phyloP scores from a whole-genome alignment of 2,888 invertebrate species.

The Palloptera scutellata region DNA sequence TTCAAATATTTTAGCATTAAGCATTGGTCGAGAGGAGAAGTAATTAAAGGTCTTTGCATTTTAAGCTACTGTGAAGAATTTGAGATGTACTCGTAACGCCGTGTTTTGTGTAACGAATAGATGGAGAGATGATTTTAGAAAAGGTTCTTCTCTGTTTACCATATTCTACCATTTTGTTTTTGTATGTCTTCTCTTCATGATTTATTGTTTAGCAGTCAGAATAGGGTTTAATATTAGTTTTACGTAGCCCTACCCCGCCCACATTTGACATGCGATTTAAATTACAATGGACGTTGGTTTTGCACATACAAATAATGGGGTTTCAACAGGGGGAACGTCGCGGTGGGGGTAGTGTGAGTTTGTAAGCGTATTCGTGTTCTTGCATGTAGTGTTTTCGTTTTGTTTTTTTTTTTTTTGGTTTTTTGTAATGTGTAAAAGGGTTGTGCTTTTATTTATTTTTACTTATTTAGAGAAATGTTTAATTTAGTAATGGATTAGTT shows the following conservation, averaged over 20 bases:
- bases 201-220: conserved; percentile 53
- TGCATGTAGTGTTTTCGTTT: conserved; percentile 22
- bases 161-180: neutral
- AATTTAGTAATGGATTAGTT: conserved; percentile 62
- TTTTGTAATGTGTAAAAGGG: conserved; percentile 27
- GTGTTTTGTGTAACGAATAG: neutral
- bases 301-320: too few relatives aligned
- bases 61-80: conserved; percentile 17
- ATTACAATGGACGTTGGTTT: too few relatives aligned
- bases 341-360: neutral
- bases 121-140: neutral
- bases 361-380: conserved; percentile 3
- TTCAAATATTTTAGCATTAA: conserved; percentile 23
- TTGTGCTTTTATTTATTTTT: conserved; percentile 50
- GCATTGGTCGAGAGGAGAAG: conserved; percentile 25
- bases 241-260: neutral
- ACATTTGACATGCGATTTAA: conserved; percentile 39
- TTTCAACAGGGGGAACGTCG: too few relatives aligned
- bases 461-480: conserved; percentile 56
- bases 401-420: conserved; percentile 35
- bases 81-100: conserved; percentile 16
- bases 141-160: conserved; percentile 24
- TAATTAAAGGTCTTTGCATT: conserved; percentile 49
- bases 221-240: conserved; percentile 23
- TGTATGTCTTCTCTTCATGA: conserved; percentile 46